Percentiles rank a stretch among this genome's conserved stretches.
These are phyloP conservation scores for Lutjanus argentimaculatus DNA, from an alignment of 2,797 vertebrate genomes.

Conservation along the genomic window DNA sequence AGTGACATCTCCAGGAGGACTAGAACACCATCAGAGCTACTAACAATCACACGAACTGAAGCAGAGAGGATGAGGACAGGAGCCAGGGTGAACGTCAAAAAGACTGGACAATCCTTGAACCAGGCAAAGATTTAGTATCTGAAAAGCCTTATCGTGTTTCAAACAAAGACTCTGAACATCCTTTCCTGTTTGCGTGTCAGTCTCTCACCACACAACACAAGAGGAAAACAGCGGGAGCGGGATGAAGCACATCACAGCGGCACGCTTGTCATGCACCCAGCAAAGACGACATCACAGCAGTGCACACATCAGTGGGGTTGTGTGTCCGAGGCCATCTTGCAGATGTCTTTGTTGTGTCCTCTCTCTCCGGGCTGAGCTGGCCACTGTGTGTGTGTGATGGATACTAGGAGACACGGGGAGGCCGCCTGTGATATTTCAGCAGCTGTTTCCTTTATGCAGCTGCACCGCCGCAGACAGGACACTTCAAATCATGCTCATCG, in stretches of 20 bases:
- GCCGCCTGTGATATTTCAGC: constrained; percentile 79
- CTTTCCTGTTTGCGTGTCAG: constrained; percentile 39
- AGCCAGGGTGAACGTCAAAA: neutral
- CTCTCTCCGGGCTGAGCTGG: constrained; percentile 56
- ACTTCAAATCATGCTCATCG: constrained; percentile 79
- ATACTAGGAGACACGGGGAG: constrained; percentile 73
- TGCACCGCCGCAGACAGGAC: constrained; percentile 80
- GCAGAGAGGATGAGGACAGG: neutral
- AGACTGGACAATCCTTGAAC: neutral
- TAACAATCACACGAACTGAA: neutral
- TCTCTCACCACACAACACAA: constrained; percentile 2
- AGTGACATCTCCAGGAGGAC: constrained; percentile 29
- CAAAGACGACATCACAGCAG: constrained; percentile 55
- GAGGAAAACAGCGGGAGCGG: constrained; percentile 53
- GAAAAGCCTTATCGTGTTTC: neutral
- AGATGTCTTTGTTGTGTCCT: constrained; percentile 80
- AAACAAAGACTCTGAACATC: constrained; percentile 26
- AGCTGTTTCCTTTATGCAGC: constrained; percentile 86
- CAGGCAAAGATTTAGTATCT: constrained; percentile 9
- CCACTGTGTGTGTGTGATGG: constrained; percentile 68
- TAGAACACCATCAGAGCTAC: neutral
- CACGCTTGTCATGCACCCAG: constrained; percentile 37
- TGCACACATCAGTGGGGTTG: constrained; percentile 56
- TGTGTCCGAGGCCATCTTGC: constrained; percentile 84
- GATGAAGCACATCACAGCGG: constrained; percentile 53